Base-by-base conservation (phyloP, 2,888 invertebrate genomes). In the Drosophila suboccidentalis region DNA sequence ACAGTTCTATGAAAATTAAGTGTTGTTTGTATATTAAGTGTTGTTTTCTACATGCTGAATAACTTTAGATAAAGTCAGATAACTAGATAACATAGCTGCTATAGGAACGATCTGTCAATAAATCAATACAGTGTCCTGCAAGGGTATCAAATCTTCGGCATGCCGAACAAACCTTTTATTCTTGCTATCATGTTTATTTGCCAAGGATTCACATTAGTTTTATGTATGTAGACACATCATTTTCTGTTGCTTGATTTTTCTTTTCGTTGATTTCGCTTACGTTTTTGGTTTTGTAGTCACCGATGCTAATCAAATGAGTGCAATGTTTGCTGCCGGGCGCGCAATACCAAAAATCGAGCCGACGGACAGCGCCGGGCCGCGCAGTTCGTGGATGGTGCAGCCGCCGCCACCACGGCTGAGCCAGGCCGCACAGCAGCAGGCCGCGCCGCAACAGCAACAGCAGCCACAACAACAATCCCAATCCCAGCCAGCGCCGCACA, bases 261-360 rank as follows among this genome's bases (percentile, higher is more conserved):
- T 79, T 47, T 72, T 74, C 64, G 49, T 73, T 76, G 69, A 26
- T 15, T 50, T 57, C 36, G 6, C n/a, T 47, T 32, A 1, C 6
- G 17, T 38, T 51, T 60, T 77, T 71, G 55, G 11, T 59, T 72
- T 67, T 66, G 80, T 82, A 91, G 92, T 92, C 84, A 82, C 90
- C 71, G 93, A 93, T 85, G 86, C 91, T 71, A 92, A 87, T 90
- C 92, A 92, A 78, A 90, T 92, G 89, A 91, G 89, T 90, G 90
- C 91, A 86, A 91, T 92, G 91, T 93, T 92, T 84, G 87, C 91
- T 75, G 85, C 85, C 71, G 92, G 93, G 53, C 92, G 93, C 64
- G 87, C 91, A 86, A 92, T 93, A 91, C 92, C 93, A 91, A 93
- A 93, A 92, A 92, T 93, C 78, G 92, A 92, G 83, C 92, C 92